Evolutionary conservation across 1,140 invertebrate genomes (phyloP).

Genomic region (Colletes gigas): DNA sequence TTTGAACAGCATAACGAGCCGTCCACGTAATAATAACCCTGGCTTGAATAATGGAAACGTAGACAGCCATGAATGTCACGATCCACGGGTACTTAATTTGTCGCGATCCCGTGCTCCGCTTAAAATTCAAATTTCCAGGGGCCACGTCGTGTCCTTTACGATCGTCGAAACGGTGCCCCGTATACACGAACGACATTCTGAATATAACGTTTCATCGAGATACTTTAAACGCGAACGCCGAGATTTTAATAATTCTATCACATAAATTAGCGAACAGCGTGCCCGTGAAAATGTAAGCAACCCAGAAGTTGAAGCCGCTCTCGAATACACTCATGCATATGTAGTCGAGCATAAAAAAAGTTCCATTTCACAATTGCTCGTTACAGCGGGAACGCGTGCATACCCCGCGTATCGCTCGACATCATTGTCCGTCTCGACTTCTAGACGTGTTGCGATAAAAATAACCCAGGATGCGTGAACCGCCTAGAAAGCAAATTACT

Average conservation of each 20-base stretch:
- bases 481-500: conserved; percentile 48
- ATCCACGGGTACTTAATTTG: conserved; percentile 54
- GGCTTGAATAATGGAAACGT: conserved; percentile 46
- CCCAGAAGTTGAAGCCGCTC: background rate
- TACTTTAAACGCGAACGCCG: background rate
- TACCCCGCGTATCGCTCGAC: background rate
- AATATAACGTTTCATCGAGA: background rate
- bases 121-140: conserved; percentile 59
- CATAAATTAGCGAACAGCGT: conserved; percentile 6
- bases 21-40: conserved; percentile 56
- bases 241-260: too few relatives aligned
- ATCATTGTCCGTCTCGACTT: background rate
- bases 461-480: conserved; percentile 5
- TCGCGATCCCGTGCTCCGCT: conserved; percentile 43
- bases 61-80: conserved; percentile 40
- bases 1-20: conserved; percentile 48
- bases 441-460: background rate
- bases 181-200: conserved; percentile 15
- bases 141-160: background rate
- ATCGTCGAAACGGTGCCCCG: conserved; percentile 9
- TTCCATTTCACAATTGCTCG: conserved; percentile 30
- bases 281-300: background rate
- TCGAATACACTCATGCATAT: conserved; percentile 10
- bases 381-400: background rate
- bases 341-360: conserved; percentile 8